phyloP scores from a whole-genome alignment of 2,888 invertebrate species.

The Agrochola lota region DNA sequence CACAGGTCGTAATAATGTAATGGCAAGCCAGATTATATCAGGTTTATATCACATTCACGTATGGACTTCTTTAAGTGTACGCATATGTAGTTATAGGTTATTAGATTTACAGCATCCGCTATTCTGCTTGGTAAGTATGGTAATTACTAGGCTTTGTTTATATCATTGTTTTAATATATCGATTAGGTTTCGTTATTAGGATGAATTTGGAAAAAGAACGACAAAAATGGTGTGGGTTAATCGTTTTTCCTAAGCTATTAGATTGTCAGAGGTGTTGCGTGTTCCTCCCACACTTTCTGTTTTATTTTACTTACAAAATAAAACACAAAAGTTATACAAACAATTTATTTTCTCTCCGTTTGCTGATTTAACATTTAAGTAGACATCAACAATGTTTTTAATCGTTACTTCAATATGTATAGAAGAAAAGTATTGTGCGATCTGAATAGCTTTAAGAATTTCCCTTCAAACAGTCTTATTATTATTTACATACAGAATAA shows the following conservation, averaged over 20 bases:
- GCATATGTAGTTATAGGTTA: not conserved
- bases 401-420: constrained; percentile 71
- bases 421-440: constrained; percentile 86
- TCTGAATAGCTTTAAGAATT: constrained; percentile 76
- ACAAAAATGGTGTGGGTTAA: too few relatives aligned
- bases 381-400: constrained; percentile 80
- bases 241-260: too few relatives aligned
- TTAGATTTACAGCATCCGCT: not conserved
- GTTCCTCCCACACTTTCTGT: too few relatives aligned
- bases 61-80: not conserved
- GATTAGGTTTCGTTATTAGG: too few relatives aligned
- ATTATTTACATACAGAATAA: constrained; percentile 73
- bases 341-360: constrained; percentile 77
- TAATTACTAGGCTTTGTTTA: not conserved
- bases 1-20: too few relatives aligned
- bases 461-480: constrained; percentile 83
- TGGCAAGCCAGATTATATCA: too few relatives aligned
- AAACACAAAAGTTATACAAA: constrained; percentile 73
- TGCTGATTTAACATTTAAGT: constrained; percentile 79
- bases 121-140: not conserved
- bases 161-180: not conserved
- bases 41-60: not conserved
- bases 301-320: constrained; percentile 16
- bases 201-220: too few relatives aligned
- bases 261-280: too few relatives aligned